Conservation (phyloP, 2,113 vertebrate species). For the Lamprologus lemairii region DNA sequence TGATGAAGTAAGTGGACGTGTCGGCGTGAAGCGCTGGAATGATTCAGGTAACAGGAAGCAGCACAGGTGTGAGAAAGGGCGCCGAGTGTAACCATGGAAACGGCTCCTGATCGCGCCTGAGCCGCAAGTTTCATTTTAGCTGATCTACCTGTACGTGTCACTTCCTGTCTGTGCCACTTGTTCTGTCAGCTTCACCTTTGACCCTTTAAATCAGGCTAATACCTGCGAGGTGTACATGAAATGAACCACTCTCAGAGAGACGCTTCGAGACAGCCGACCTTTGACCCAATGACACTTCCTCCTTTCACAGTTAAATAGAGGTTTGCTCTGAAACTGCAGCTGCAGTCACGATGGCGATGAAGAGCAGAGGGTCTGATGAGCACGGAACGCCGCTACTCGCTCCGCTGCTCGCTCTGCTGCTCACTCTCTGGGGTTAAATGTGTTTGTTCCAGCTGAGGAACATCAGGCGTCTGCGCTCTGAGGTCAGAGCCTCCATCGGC, state of each 20-base stretch:
- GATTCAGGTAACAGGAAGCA: not conserved
- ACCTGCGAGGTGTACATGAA: not conserved
- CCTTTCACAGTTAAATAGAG: not conserved
- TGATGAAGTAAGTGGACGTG: too few relatives aligned
- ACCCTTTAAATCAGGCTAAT: not conserved
- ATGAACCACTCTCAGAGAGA: not conserved
- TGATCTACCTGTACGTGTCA: rapidly evolving
- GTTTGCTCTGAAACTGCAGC: not conserved
- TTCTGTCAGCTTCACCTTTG: not conserved
- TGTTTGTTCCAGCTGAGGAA: rapidly evolving
- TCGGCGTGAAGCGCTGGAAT: not conserved
- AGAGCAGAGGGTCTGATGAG: not conserved
- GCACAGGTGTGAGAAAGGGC: not conserved
- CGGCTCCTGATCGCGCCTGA: rapidly evolving
- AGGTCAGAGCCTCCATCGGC: not conserved
- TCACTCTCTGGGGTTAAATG: not conserved
- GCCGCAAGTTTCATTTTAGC: not conserved
- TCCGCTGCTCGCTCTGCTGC: not conserved
- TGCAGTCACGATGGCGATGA: not conserved
- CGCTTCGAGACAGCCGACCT: rapidly evolving
- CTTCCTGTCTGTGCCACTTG: not conserved
- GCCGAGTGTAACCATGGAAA: not conserved
- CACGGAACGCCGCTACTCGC: not conserved
- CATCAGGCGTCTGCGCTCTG: not conserved
- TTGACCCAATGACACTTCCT: not conserved